Percentiles rank a stretch among this genome's conserved stretches.
phyloP scores from a whole-genome alignment of 1,140 invertebrate species.

The Macrocentrus cingulum region DNA sequence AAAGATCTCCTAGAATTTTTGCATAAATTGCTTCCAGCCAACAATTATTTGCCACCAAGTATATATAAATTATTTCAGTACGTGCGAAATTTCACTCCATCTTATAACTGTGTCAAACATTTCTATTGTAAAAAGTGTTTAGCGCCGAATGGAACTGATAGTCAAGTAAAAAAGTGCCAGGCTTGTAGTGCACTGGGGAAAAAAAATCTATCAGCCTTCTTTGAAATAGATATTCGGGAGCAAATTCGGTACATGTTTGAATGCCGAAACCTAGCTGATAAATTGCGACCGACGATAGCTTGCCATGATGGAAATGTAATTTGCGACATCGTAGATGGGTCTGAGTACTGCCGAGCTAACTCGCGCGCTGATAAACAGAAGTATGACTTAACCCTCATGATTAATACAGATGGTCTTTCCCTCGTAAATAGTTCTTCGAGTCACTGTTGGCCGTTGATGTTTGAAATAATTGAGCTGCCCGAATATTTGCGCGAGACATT shows the following conservation, averaged over 20 bases:
- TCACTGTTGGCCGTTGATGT: slow-evolving; percentile 28
- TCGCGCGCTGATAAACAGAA: slow-evolving; percentile 4
- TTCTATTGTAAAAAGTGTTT: slow-evolving; percentile 29
- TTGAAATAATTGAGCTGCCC: slow-evolving; percentile 24
- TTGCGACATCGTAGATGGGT: slow-evolving; percentile 25
- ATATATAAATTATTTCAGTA: slow-evolving; percentile 22
- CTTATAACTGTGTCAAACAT: slow-evolving; percentile 21
- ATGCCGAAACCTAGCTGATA: slow-evolving; percentile 21
- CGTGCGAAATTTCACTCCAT: slow-evolving; percentile 15
- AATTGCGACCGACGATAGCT: slow-evolving; percentile 10
- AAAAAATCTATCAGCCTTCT: slow-evolving; percentile 15
- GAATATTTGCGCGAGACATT: slow-evolving; percentile 16
- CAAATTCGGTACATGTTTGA: slow-evolving; percentile 28
- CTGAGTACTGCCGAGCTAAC: slow-evolving; percentile 28
- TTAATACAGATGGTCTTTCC: slow-evolving; percentile 29
- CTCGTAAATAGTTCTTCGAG: slow-evolving; percentile 25
- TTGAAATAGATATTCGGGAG: slow-evolving; percentile 20
- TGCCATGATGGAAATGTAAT: slow-evolving; percentile 7
- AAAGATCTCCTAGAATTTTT: too few species aligned
- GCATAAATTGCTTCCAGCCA: slow-evolving; percentile 7
- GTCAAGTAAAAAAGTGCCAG: slow-evolving; percentile 8
- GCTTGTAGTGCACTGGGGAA: background rate
- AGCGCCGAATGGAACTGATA: background rate
- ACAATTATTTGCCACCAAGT: slow-evolving; percentile 16
- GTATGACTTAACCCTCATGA: slow-evolving; percentile 31